A percentile compares a stretch with the other conserved stretches of the same genome.
phyloP scores from a whole-genome alignment of 2,797 vertebrate genomes.

The Hypotaenidia philippensis region DNA sequence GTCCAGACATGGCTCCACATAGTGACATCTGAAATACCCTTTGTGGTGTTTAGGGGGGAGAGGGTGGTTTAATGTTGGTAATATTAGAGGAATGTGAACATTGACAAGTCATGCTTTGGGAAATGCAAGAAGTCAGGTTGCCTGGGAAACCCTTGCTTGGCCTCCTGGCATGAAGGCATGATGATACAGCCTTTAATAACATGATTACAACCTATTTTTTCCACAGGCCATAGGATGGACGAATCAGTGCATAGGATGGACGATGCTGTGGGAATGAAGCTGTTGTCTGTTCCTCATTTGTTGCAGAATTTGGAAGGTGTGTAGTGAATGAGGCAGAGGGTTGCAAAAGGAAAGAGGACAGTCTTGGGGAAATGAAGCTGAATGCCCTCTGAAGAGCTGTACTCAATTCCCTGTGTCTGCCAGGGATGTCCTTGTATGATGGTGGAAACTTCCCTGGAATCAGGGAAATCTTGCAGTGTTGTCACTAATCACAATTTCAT shows the following conservation, averaged over 20 bases:
- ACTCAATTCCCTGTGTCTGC: background rate
- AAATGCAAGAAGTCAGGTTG: slow-evolving; percentile 55
- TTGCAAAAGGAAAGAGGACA: slow-evolving; percentile 19
- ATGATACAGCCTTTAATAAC: slow-evolving; percentile 49
- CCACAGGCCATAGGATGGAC: slow-evolving; percentile 71
- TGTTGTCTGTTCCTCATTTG: slow-evolving; percentile 76
- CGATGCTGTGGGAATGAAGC: slow-evolving; percentile 70
- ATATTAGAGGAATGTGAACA: background rate
- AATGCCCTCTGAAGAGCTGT: background rate
- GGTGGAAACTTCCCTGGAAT: background rate
- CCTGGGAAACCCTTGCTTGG: slow-evolving; percentile 56
- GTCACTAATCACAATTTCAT: background rate
- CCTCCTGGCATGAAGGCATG: slow-evolving; percentile 43
- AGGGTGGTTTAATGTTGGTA: background rate
- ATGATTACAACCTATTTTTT: slow-evolving; percentile 69
- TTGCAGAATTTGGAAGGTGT: slow-evolving; percentile 77
- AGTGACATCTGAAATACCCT: background rate
- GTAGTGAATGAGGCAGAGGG: slow-evolving; percentile 61
- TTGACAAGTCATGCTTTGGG: background rate
- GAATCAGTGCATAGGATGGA: slow-evolving; percentile 71
- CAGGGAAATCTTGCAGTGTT: background rate
- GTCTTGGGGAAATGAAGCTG: background rate
- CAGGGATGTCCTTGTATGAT: background rate
- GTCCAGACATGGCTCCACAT: background rate
- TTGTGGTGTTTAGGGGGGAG: background rate